These are phyloP conservation scores for Dryadula phaetusa DNA, from an alignment of 2,888 invertebrate species.

Conservation along the genomic window DNA sequence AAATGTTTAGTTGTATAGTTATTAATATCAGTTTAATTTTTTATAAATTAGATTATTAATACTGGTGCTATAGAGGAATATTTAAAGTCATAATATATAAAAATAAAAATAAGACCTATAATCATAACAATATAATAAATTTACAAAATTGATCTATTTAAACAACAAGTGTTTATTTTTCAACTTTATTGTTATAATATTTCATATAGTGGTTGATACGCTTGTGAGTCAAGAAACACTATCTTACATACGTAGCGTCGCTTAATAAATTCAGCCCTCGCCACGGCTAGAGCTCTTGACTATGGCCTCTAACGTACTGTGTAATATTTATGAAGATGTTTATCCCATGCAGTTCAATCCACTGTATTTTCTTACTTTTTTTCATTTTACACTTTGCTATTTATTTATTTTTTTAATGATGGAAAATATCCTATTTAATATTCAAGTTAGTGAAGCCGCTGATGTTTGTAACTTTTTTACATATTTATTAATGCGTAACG, in stretches of 20 bases:
- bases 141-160: neutral
- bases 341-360: neutral
- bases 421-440: too few relatives aligned
- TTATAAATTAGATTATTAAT: too few relatives aligned
- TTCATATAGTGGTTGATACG: neutral
- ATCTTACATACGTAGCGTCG: neutral
- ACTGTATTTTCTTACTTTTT: neutral
- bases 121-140: neutral
- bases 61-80: too few relatives aligned
- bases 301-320: conserved; percentile 15
- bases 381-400: neutral
- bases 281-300: conserved; percentile 7
- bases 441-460: too few relatives aligned
- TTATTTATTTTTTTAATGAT: neutral
- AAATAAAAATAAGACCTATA: neutral
- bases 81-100: too few relatives aligned
- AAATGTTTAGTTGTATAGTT: too few relatives aligned
- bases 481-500: too few relatives aligned
- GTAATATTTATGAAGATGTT: conserved; percentile 7
- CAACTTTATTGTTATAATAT: neutral
- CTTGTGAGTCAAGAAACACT: conserved; percentile 6
- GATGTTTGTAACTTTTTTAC: too few relatives aligned
- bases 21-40: too few relatives aligned
- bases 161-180: neutral
- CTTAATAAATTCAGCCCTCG: conserved; percentile 15